These are phyloP conservation scores for Aphrophora alni DNA, from an alignment of 2,888 invertebrate species.

Conservation along the genomic window DNA sequence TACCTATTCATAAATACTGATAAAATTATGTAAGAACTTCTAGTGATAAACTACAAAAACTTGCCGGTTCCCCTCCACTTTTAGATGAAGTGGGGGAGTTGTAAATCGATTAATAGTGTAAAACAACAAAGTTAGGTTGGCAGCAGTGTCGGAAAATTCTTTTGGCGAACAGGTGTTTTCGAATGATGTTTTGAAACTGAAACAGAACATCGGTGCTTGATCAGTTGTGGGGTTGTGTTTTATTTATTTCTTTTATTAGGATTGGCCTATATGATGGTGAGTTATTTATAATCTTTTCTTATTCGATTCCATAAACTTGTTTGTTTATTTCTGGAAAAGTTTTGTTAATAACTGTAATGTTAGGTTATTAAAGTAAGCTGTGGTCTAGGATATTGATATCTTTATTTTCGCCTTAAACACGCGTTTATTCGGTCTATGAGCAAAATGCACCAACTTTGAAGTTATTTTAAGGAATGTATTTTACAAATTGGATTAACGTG, in stretches of 20 bases:
- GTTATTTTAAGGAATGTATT: too few relatives aligned
- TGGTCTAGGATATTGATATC: too few relatives aligned
- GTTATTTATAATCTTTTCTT: not conserved
- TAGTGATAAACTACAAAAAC: not conserved
- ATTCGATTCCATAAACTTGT: not conserved
- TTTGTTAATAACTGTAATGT: too few relatives aligned
- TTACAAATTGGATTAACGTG: too few relatives aligned
- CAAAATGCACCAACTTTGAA: too few relatives aligned
- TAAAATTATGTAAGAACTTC: not conserved
- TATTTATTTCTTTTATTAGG: not conserved
- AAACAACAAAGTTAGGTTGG: slow-evolving; percentile 57
- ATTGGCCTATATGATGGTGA: not conserved
- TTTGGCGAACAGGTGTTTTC: slow-evolving; percentile 79
- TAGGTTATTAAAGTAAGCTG: too few relatives aligned
- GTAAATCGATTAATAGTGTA: slow-evolving; percentile 31
- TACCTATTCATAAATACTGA: not conserved
- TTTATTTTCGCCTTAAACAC: too few relatives aligned
- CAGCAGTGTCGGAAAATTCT: slow-evolving; percentile 72
- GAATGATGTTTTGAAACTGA: slow-evolving; percentile 55
- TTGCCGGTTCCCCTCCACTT: slow-evolving; percentile 14
- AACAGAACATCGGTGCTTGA: slow-evolving; percentile 27
- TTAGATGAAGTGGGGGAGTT: slow-evolving; percentile 9
- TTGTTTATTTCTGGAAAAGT: too few relatives aligned
- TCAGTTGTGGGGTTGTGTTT: slow-evolving; percentile 31
- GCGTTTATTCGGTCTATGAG: too few relatives aligned